Conservation (phyloP, 2,888 invertebrate genomes). For the Latrodectus hesperus region DNA sequence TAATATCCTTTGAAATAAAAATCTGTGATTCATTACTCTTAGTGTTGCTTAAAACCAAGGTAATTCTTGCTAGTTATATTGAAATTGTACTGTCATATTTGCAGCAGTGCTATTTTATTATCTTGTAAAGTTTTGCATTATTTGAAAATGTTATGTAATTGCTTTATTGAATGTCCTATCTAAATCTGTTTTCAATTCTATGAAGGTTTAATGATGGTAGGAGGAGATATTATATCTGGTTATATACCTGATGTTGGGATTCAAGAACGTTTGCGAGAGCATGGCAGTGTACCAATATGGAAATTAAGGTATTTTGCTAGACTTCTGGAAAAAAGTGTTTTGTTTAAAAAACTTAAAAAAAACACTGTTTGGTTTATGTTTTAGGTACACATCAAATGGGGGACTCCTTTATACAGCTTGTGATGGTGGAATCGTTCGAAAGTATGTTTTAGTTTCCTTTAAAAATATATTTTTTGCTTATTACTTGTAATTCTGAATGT, state of each 20-base stretch:
- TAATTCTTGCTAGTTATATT: too few relatives aligned
- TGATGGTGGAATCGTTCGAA: slow-evolving; percentile 76
- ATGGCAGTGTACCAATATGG: slow-evolving; percentile 76
- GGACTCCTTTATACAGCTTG: slow-evolving; percentile 76
- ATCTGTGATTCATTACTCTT: too few relatives aligned
- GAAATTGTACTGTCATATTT: too few relatives aligned
- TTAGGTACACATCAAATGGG: slow-evolving; percentile 76
- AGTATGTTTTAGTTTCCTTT: slow-evolving; percentile 68
- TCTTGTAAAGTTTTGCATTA: too few relatives aligned
- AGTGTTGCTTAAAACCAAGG: too few relatives aligned
- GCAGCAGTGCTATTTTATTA: too few relatives aligned
- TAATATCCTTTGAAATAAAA: too few relatives aligned
- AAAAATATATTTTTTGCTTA: too few relatives aligned
- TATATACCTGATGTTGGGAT: slow-evolving; percentile 76
- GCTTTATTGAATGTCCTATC: neutral
- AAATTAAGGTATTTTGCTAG: slow-evolving; percentile 74
- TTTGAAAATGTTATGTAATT: too few relatives aligned
- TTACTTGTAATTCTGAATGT: too few relatives aligned
- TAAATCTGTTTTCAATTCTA: neutral
- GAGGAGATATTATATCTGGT: slow-evolving; percentile 76
- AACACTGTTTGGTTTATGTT: neutral
- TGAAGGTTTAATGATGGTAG: slow-evolving; percentile 76
- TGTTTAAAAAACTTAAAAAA: too few relatives aligned
- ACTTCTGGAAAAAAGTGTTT: neutral
- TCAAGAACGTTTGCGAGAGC: slow-evolving; percentile 76